phyloP scores from a whole-genome alignment of 2,888 invertebrate genomes.

The Caenorhabditis doughertyi region DNA sequence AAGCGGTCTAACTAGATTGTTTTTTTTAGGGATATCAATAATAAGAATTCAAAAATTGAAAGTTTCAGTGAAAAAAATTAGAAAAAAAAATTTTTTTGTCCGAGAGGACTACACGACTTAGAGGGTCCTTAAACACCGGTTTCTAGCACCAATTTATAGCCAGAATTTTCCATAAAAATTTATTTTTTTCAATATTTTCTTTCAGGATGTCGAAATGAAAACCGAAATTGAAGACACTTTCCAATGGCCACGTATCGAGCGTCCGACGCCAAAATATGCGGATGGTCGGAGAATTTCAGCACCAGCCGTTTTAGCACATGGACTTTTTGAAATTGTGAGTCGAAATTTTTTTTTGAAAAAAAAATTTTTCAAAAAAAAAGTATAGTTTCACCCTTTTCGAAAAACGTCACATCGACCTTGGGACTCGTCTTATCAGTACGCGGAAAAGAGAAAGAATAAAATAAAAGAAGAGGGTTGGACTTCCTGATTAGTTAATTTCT shows the following conservation, averaged over 20 bases:
- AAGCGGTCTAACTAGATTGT: no score
- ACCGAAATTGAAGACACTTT: slow-evolving; percentile 22
- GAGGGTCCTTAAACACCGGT: neutral
- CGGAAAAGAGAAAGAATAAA: neutral
- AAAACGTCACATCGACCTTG: slow-evolving; percentile 61
- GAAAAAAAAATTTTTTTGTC: no score
- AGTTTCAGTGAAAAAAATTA: no score
- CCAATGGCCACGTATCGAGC: slow-evolving; percentile 64
- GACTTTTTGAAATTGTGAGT: slow-evolving; percentile 64
- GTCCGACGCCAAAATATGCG: slow-evolving; percentile 72
- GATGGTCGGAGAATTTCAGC: slow-evolving; percentile 77
- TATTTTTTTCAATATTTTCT: no score
- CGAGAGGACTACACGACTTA: neutral
- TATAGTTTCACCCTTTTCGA: slow-evolving; percentile 21
- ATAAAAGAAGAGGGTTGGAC: slow-evolving; percentile 6
- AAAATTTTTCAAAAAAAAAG: no score
- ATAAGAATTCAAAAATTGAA: no score
- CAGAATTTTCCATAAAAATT: neutral
- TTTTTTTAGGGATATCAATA: no score
- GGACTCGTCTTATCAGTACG: slow-evolving; percentile 54
- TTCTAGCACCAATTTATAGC: neutral
- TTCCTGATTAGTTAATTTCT: slow-evolving; percentile 11
- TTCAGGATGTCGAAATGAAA: slow-evolving; percentile 51
- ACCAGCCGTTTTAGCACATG: slow-evolving; percentile 75
- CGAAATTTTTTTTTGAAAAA: no score